Percentiles rank a stretch among this genome's conserved stretches.
These are phyloP conservation scores for Bradynema listronoti DNA, from an alignment of 1,140 invertebrate genomes.

Conservation along the genomic window DNA sequence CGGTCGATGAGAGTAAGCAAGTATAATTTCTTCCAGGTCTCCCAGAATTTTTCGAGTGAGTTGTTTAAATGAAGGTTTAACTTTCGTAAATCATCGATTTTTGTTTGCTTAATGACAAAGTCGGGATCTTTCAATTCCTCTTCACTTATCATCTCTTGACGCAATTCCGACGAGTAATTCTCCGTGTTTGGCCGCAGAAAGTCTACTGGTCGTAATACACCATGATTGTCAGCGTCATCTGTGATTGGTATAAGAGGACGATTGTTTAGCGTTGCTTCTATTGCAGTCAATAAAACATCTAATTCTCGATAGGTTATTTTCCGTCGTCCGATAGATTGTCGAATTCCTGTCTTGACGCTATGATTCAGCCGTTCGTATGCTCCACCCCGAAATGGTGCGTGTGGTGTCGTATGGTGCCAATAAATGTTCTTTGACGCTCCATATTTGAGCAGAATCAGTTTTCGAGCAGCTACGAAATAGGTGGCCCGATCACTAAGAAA, in stretches of 20 bases:
- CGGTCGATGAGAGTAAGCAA: too few relatives aligned
- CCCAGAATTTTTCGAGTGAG: too few relatives aligned
- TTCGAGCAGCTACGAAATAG: constrained; percentile 9
- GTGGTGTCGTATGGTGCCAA: constrained; percentile 10
- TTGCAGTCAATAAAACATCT: constrained; percentile 1
- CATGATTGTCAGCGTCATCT: not conserved
- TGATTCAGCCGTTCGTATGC: constrained; percentile 19
- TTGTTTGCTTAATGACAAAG: too few relatives aligned
- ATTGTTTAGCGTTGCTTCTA: constrained; percentile 4
- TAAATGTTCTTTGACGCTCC: not conserved
- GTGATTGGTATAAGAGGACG: constrained; percentile 6
- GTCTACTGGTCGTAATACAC: constrained; percentile 7
- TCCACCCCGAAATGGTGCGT: constrained; percentile 17
- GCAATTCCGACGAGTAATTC: too few relatives aligned
- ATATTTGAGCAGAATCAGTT: not conserved
- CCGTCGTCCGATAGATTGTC: constrained; percentile 7
- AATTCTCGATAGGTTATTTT: constrained; percentile 14
- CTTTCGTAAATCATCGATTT: too few relatives aligned
- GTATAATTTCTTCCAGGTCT: too few relatives aligned
- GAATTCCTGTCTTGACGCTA: constrained; percentile 6
- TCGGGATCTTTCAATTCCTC: too few relatives aligned
- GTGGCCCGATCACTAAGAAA: constrained; percentile 19
- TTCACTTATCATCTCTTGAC: too few relatives aligned
- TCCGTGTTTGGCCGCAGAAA: constrained; percentile 11
- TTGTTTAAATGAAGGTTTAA: too few relatives aligned